phyloP scores from a whole-genome alignment of 2,888 invertebrate genomes.

The Caenorhabditis sp. region DNA sequence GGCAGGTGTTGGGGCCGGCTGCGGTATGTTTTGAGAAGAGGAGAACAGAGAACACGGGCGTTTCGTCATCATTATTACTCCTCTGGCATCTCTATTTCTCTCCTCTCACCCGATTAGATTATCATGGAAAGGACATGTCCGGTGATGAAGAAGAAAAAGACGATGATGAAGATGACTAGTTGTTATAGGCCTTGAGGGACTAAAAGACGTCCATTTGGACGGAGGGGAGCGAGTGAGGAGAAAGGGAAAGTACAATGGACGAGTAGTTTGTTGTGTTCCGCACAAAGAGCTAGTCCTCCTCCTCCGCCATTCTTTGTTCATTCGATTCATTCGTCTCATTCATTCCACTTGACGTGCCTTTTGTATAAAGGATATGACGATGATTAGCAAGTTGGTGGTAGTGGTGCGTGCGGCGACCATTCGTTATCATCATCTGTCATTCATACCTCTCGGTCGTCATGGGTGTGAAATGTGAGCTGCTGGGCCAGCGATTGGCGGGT shows the following conservation, averaged over 20 bases:
- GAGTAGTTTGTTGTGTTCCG: constrained; percentile 34
- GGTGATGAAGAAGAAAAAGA: constrained; percentile 11
- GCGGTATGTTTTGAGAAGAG: constrained; percentile 5
- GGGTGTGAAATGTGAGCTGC: not conserved
- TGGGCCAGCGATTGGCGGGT: no score
- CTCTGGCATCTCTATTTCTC: not conserved
- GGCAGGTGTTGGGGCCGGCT: constrained; percentile 35
- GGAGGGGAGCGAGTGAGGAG: not conserved
- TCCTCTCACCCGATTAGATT: constrained; percentile 28
- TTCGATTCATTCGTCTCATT: constrained; percentile 5
- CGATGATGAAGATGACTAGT: constrained; percentile 2
- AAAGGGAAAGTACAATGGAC: constrained; percentile 36
- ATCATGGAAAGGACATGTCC: constrained; percentile 29
- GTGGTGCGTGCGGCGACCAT: not conserved
- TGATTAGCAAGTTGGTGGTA: not conserved
- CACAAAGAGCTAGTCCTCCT: constrained; percentile 9
- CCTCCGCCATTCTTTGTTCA: not conserved
- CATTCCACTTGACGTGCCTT: not conserved
- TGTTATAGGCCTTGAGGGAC: not conserved
- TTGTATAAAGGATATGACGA: not conserved
- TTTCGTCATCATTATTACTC: not conserved
- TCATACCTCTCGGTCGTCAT: constrained; percentile 4
- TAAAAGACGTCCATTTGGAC: not conserved
- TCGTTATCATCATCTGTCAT: not conserved
- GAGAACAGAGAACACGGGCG: constrained; percentile 19